phyloP scores from a whole-genome alignment of 2,113 vertebrate species.

The Sebastes fasciatus region DNA sequence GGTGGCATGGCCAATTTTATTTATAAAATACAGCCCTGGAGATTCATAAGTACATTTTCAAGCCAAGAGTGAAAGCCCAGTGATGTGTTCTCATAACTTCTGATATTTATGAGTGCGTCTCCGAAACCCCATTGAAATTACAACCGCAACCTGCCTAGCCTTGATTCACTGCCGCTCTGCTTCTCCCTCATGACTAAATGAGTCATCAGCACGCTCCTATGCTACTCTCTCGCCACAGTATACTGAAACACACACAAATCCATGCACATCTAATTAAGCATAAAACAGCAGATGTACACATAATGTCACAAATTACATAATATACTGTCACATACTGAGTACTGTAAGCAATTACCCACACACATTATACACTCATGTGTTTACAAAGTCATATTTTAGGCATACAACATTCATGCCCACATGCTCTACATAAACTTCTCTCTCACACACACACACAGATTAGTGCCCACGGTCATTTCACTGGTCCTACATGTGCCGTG shows the following conservation, averaged over 20 bases:
- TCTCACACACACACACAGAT: slow-evolving; percentile 7
- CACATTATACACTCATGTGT: slow-evolving; percentile 2
- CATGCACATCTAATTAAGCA: slow-evolving; percentile 34
- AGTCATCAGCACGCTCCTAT: slow-evolving; percentile 52
- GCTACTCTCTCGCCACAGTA: slow-evolving; percentile 33
- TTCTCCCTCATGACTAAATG: slow-evolving; percentile 59
- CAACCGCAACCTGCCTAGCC: slow-evolving; percentile 15
- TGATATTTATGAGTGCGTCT: slow-evolving; percentile 46
- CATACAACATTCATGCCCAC: slow-evolving; percentile 24
- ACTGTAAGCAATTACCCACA: slow-evolving; percentile 12
- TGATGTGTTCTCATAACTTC: slow-evolving; percentile 8
- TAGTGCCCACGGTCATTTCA: slow-evolving; percentile 27
- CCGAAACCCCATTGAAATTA: slow-evolving; percentile 46
- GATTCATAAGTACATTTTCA: slow-evolving; percentile 24
- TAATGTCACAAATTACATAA: slow-evolving; percentile 32
- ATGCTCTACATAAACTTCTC: not conserved
- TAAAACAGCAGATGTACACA: slow-evolving; percentile 27
- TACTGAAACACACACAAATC: slow-evolving; percentile 15
- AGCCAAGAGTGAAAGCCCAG: slow-evolving; percentile 19
- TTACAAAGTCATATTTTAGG: slow-evolving; percentile 16
- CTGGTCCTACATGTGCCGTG: slow-evolving; percentile 12
- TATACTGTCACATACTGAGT: not conserved
- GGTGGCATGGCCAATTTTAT: slow-evolving; percentile 20
- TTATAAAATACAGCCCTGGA: slow-evolving; percentile 13
- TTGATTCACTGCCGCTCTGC: slow-evolving; percentile 48